Evolutionary conservation across 2,888 invertebrate genomes (phyloP).

Genomic region (Drosophila emarginata): DNA sequence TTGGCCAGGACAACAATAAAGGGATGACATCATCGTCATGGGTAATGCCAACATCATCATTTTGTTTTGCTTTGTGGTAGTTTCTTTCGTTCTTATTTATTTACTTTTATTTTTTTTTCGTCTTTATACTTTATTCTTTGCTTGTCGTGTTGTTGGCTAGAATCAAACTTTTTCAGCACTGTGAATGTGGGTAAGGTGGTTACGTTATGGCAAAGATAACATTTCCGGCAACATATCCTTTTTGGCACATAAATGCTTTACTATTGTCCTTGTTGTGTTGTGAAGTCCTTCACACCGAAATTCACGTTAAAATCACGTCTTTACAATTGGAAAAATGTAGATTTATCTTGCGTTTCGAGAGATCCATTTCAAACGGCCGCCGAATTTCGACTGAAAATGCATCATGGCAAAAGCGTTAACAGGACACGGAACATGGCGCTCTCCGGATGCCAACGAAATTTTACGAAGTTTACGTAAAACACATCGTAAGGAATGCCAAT

Average conservation of each 20-base stretch:
- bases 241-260: slow-evolving; percentile 21
- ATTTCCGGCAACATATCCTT: slow-evolving; percentile 73
- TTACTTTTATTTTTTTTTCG: slow-evolving; percentile 27
- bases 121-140: slow-evolving; percentile 16
- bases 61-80: slow-evolving; percentile 21
- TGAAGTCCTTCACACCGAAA: slow-evolving; percentile 31
- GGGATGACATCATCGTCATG: slow-evolving; percentile 70
- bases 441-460: slow-evolving; percentile 31
- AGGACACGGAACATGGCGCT: slow-evolving; percentile 5
- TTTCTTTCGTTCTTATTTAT: slow-evolving; percentile 25
- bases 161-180: not conserved
- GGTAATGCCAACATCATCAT: slow-evolving; percentile 51
- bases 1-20: slow-evolving; percentile 42
- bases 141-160: slow-evolving; percentile 4
- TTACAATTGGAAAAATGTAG: slow-evolving; percentile 11
- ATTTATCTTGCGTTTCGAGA: slow-evolving; percentile 34
- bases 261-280: slow-evolving; percentile 20
- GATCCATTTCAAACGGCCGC: slow-evolving; percentile 61
- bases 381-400: slow-evolving; percentile 63
- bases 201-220: slow-evolving; percentile 53
- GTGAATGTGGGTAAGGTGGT: slow-evolving; percentile 3
- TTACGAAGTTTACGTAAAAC: slow-evolving; percentile 34
- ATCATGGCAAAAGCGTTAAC: slow-evolving; percentile 34
- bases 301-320: slow-evolving; percentile 34
- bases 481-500: slow-evolving; percentile 11